Conservation (phyloP, 2,888 invertebrate genomes). For the Drosophila picticornis region DNA sequence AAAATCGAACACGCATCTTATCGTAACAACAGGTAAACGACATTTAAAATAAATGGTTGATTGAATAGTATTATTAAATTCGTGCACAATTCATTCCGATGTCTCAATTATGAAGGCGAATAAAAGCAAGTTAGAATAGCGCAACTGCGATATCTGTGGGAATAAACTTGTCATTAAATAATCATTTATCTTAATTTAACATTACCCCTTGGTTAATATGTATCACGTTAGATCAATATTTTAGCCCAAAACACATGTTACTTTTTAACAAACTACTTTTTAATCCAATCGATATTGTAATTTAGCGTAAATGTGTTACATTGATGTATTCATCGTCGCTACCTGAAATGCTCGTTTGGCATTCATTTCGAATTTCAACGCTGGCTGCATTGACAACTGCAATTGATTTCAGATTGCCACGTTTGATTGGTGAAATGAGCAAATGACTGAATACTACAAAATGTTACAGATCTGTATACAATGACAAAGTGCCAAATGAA, state of each 20-base stretch:
- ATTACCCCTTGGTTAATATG: too few species aligned
- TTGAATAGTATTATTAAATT: background rate
- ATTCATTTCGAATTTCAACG: constrained; percentile 31
- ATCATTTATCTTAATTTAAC: background rate
- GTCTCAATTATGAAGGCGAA: background rate
- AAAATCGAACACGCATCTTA: background rate
- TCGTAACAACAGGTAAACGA: background rate
- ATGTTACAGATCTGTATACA: constrained; percentile 49
- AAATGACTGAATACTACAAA: constrained; percentile 46
- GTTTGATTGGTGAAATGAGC: constrained; percentile 37
- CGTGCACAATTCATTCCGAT: background rate
- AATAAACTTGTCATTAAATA: background rate
- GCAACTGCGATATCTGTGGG: background rate
- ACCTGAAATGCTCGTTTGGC: constrained; percentile 13
- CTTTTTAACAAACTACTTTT: constrained; percentile 5
- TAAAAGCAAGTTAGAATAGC: background rate
- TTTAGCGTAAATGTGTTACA: constrained; percentile 1
- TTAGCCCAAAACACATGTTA: constrained; percentile 3
- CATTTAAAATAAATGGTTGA: background rate
- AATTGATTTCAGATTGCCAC: constrained; percentile 52
- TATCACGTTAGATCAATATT: background rate
- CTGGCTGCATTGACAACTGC: constrained; percentile 28
- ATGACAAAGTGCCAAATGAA: constrained; percentile 57
- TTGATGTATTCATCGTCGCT: constrained; percentile 9
- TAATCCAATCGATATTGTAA: constrained; percentile 8